phyloP scores from a whole-genome alignment of 2,113 vertebrate genomes.

The Neodontobutis hainanensis region DNA sequence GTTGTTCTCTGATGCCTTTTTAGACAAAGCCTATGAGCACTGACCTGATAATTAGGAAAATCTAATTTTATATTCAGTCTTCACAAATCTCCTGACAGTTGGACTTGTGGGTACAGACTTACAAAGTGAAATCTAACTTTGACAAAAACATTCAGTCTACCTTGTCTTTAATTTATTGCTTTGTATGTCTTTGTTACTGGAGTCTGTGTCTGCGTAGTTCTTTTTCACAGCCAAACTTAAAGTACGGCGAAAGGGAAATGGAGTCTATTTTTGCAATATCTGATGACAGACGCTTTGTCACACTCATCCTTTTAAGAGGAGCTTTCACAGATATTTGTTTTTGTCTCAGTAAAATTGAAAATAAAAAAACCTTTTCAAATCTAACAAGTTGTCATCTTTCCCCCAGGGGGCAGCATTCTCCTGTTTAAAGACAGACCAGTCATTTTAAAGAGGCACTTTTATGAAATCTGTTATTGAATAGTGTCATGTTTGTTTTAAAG shows the following conservation, averaged over 20 bases:
- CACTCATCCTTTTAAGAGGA: constrained; percentile 51
- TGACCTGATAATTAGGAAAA: background rate
- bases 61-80: constrained; percentile 1
- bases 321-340: constrained; percentile 55
- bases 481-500: too few species aligned
- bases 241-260: constrained; percentile 64
- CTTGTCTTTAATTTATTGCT: constrained; percentile 60
- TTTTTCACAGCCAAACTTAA: constrained; percentile 51
- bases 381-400: constrained; percentile 9
- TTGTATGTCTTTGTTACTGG: constrained; percentile 40
- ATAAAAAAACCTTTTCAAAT: constrained; percentile 61
- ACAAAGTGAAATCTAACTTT: constrained; percentile 62
- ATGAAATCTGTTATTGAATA: constrained; percentile 2
- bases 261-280: constrained; percentile 70
- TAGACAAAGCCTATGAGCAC: constrained; percentile 3
- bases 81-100: constrained; percentile 5
- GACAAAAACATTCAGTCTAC: constrained; percentile 41
- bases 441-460: background rate
- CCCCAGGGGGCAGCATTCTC: constrained; percentile 38
- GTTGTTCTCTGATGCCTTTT: constrained; percentile 42
- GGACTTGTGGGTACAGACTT: constrained; percentile 39
- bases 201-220: constrained; percentile 44
- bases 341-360: constrained; percentile 55
- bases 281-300: constrained; percentile 50
- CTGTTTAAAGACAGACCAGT: background rate